A percentile compares a stretch with the other conserved stretches of the same genome.
phyloP scores from a whole-genome alignment of 2,113 vertebrate species.

The Uria lomvia region DNA sequence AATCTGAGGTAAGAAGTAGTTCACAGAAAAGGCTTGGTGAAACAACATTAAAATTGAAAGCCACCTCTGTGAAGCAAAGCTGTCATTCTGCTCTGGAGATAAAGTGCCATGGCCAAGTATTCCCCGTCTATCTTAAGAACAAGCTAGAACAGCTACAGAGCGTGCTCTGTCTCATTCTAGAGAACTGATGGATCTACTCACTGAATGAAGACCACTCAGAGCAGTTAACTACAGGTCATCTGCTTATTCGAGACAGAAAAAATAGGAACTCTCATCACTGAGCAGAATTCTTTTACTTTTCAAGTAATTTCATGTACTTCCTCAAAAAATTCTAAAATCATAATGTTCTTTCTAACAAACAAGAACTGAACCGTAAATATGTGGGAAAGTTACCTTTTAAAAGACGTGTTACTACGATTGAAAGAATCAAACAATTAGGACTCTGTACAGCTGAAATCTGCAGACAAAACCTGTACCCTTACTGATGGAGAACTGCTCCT shows the following conservation, averaged over 20 bases:
- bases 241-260: background rate
- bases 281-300: background rate
- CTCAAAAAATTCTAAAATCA: background rate
- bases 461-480: background rate
- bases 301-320: background rate
- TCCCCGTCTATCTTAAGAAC: background rate
- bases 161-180: background rate
- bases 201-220: background rate
- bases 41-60: background rate
- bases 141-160: background rate
- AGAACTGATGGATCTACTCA: background rate
- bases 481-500: background rate
- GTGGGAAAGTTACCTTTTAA: background rate
- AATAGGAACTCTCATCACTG: background rate
- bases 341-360: background rate
- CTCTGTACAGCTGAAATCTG: background rate
- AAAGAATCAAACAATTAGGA: background rate
- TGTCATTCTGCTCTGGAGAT: background rate
- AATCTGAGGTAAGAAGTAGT: background rate
- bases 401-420: background rate
- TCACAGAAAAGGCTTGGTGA: background rate
- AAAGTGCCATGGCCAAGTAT: background rate
- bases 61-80: background rate
- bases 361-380: background rate
- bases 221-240: background rate